Conservation (phyloP, 2,113 vertebrate genomes). For the Myotis lucifugus region DNA sequence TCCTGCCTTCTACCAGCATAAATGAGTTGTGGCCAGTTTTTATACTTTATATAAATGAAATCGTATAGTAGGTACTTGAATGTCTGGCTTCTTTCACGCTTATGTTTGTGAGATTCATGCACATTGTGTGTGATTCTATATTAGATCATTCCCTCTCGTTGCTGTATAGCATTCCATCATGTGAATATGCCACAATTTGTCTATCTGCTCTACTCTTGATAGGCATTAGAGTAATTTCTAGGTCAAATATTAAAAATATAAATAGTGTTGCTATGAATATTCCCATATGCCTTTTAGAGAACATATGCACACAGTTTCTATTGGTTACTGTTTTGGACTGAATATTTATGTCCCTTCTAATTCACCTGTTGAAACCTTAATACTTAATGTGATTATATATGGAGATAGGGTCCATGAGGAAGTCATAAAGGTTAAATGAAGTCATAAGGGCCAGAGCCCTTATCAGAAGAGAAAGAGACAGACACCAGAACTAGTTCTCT, state of each 20-base stretch:
- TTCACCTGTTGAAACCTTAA: background rate
- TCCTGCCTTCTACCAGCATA: background rate
- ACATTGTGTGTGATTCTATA: background rate
- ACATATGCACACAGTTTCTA: background rate
- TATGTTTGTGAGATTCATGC: background rate
- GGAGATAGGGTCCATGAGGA: background rate
- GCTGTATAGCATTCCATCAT: background rate
- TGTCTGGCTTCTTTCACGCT: background rate
- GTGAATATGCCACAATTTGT: background rate
- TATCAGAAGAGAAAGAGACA: background rate
- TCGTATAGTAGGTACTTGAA: background rate
- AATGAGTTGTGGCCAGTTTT: background rate
- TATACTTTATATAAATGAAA: constrained; percentile 2
- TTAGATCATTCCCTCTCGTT: background rate
- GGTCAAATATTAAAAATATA: background rate
- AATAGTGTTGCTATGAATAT: background rate
- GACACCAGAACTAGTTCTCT: background rate
- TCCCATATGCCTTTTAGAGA: background rate
- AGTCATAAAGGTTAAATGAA: background rate
- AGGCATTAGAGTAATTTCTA: background rate
- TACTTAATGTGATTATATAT: background rate
- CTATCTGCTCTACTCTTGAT: background rate
- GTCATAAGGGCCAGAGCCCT: background rate
- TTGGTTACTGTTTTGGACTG: background rate
- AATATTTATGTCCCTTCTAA: background rate